Conservation (phyloP, 2,888 invertebrate genomes). For the Dryocosmus kuriphilus region DNA sequence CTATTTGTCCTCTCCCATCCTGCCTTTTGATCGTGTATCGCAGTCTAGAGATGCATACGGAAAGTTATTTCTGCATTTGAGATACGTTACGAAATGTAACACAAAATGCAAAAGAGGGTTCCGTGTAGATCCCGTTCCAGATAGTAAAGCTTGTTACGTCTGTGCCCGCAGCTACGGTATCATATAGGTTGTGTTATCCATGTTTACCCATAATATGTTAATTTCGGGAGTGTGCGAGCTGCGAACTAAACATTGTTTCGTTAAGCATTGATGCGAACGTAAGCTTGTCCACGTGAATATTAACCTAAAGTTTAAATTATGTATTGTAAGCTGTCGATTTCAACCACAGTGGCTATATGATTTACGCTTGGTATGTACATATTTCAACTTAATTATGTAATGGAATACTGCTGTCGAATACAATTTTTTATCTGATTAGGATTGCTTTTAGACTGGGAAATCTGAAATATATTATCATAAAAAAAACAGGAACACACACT, state of each 20-base stretch:
- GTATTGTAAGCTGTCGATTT: background rate
- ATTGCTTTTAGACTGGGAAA: no score
- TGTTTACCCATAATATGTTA: constrained; percentile 6
- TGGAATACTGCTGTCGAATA: no score
- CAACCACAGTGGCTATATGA: background rate
- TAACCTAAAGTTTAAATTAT: background rate
- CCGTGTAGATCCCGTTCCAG: background rate
- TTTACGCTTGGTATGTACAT: background rate
- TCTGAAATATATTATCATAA: no score
- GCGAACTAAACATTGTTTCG: background rate
- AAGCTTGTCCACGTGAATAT: background rate
- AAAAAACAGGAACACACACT: no score
- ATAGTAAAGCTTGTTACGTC: background rate
- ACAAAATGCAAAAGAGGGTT: background rate
- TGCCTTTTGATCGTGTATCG: constrained; percentile 27
- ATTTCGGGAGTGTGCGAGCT: background rate
- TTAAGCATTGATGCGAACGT: background rate
- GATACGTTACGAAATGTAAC: background rate
- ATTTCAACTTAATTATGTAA: no score
- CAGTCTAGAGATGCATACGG: constrained; percentile 15
- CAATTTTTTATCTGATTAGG: no score
- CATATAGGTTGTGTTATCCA: background rate
- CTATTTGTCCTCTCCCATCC: constrained; percentile 51
- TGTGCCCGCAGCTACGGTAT: constrained; percentile 1
- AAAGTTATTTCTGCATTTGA: constrained; percentile 14